Conservation (phyloP, 2,888 invertebrate genomes). For the Urechis unicinctus region DNA sequence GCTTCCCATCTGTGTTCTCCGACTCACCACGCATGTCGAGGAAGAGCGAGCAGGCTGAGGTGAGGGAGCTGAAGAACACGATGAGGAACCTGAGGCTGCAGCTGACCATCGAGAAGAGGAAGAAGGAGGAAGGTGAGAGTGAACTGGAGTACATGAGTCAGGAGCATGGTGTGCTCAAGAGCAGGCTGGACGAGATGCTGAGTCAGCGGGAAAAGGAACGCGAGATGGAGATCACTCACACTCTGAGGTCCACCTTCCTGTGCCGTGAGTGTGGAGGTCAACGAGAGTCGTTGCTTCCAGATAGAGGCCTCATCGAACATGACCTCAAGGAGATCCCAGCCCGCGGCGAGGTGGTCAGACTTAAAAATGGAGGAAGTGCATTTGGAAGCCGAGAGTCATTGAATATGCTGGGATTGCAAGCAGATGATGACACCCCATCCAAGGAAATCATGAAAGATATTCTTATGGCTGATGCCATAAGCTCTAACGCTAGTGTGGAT, state of each 20-base stretch:
- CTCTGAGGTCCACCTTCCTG: slow-evolving; percentile 16
- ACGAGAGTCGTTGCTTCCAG: slow-evolving; percentile 3
- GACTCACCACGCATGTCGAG: no score
- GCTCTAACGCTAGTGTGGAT: neutral
- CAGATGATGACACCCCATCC: slow-evolving; percentile 23
- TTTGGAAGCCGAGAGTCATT: slow-evolving; percentile 40
- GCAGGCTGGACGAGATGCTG: slow-evolving; percentile 27
- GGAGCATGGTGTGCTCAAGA: slow-evolving; percentile 36
- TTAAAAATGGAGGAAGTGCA: slow-evolving; percentile 45
- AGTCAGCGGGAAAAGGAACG: slow-evolving; percentile 13
- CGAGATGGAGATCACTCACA: slow-evolving; percentile 6
- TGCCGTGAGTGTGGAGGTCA: slow-evolving; percentile 26
- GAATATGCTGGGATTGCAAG: slow-evolving; percentile 27
- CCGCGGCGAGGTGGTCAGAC: slow-evolving; percentile 37
- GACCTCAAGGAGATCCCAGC: slow-evolving; percentile 34
- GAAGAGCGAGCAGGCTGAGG: slow-evolving; percentile 19
- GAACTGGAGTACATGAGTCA: slow-evolving; percentile 30
- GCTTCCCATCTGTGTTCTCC: slow-evolving; percentile 27
- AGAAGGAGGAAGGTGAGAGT: slow-evolving; percentile 32
- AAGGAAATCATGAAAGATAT: slow-evolving; percentile 11
- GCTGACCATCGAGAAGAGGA: slow-evolving; percentile 32
- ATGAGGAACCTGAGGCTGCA: slow-evolving; percentile 35
- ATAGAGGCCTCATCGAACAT: slow-evolving; percentile 33
- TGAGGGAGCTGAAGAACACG: slow-evolving; percentile 34
- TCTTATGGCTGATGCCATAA: slow-evolving; percentile 1